phyloP scores from a whole-genome alignment of 2,888 invertebrate genomes.

The Catocala sponsa region DNA sequence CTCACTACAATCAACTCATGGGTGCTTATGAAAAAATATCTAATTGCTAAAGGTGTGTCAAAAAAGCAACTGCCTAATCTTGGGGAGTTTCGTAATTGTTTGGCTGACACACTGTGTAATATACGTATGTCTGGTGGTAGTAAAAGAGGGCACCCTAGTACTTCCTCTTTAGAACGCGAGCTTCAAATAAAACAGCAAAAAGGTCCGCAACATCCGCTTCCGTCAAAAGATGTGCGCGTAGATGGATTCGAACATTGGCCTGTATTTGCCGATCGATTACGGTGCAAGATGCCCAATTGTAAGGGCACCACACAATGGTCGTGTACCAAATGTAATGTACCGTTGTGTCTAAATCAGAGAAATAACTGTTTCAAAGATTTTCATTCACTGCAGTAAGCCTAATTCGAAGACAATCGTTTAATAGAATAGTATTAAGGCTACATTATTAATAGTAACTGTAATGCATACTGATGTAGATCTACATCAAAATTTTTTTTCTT shows the following conservation, averaged over 20 bases:
- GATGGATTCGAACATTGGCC: constrained; percentile 32
- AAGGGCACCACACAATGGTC: constrained; percentile 48
- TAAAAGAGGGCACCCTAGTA: constrained; percentile 32
- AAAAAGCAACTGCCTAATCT: constrained; percentile 29
- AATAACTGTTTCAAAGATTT: constrained; percentile 28
- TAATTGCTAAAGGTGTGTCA: constrained; percentile 23
- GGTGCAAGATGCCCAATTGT: constrained; percentile 48
- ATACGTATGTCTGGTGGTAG: constrained; percentile 18
- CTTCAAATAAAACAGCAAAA: constrained; percentile 25
- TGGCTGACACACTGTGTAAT: constrained; percentile 29
- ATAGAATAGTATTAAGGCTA: constrained; percentile 21
- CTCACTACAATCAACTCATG: constrained; percentile 28
- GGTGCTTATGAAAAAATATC: constrained; percentile 34
- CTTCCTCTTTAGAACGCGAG: constrained; percentile 18
- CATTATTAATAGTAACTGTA: constrained; percentile 9
- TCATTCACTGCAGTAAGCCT: constrained; percentile 35
- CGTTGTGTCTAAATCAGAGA: constrained; percentile 30
- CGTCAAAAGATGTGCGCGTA: constrained; percentile 33
- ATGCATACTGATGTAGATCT: neutral
- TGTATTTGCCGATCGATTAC: constrained; percentile 46
- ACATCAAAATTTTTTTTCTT: too few relatives aligned
- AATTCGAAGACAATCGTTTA: constrained; percentile 19
- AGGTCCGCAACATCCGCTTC: constrained; percentile 29
- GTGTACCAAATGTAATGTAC: constrained; percentile 32
- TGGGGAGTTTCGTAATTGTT: constrained; percentile 30